phyloP scores from a whole-genome alignment of 2,797 vertebrate species.

The Florisuga fusca region DNA sequence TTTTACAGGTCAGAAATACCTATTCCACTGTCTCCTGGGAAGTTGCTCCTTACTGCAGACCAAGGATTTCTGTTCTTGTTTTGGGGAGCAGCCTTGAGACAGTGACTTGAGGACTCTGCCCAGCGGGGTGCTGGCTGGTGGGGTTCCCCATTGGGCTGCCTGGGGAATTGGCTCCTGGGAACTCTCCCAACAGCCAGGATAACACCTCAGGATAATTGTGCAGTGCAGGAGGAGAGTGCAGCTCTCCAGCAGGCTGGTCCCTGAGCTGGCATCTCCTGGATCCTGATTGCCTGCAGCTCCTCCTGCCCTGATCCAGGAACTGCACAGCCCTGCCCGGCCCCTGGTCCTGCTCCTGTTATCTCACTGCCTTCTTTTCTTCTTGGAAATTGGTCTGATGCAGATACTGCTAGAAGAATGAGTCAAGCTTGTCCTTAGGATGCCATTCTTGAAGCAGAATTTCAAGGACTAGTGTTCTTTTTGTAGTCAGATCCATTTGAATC shows the following conservation, averaged over 20 bases:
- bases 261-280: rapidly evolving
- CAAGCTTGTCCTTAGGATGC: background rate
- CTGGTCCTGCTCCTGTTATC: background rate
- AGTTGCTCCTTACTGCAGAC: background rate
- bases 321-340: background rate
- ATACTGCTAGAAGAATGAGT: background rate
- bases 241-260: background rate
- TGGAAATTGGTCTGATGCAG: background rate
- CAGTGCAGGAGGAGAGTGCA: rapidly evolving
- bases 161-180: background rate
- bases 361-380: background rate
- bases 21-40: background rate
- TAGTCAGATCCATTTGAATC: background rate
- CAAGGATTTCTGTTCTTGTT: background rate
- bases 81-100: background rate
- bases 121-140: rapidly evolving
- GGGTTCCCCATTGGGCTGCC: background rate
- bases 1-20: background rate
- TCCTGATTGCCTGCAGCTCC: background rate
- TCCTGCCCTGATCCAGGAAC: background rate
- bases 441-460: background rate
- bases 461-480: background rate
- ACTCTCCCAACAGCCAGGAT: background rate
- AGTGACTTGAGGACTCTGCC: background rate
- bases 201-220: background rate